These are phyloP conservation scores for Podarcis lilfordi DNA, from an alignment of 2,797 vertebrate species.

Conservation along the genomic window DNA sequence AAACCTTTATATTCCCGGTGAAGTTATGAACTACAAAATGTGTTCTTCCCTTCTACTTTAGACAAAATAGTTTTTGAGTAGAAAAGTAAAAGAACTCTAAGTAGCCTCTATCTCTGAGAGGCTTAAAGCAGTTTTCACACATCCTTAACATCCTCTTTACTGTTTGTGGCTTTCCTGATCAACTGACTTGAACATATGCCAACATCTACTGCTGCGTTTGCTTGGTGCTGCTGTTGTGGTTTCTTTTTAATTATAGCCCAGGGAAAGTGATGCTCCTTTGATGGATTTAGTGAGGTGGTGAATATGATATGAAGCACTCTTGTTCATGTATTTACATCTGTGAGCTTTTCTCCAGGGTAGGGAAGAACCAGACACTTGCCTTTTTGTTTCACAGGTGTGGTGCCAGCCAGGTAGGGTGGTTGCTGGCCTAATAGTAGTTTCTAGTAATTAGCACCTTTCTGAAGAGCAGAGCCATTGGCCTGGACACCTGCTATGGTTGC, in stretches of 20 bases:
- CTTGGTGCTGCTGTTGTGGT: not conserved
- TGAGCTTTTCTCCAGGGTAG: not conserved
- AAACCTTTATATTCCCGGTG: not conserved
- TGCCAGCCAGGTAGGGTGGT: not conserved
- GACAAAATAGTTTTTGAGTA: not conserved
- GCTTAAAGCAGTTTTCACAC: not conserved
- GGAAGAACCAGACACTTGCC: not conserved
- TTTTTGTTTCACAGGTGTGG: not conserved
- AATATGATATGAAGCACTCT: not conserved
- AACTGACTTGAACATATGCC: not conserved
- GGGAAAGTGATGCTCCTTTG: not conserved
- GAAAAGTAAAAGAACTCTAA: not conserved
- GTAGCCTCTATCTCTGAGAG: no score
- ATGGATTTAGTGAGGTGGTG: not conserved
- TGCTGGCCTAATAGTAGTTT: not conserved
- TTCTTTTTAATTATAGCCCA: conserved; percentile 19
- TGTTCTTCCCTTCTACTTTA: not conserved
- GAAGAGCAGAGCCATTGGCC: not conserved
- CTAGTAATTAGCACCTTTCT: not conserved
- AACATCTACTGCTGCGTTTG: not conserved
- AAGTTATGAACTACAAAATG: not conserved
- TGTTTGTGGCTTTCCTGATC: not conserved
- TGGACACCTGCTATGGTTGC: not conserved
- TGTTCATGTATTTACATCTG: not conserved
- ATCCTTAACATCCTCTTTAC: no score